Evolutionary conservation across 2,888 invertebrate species (phyloP), one percentile per base, ranked within the genome.

Genomic region (Silvanus unidentatus): DNA sequence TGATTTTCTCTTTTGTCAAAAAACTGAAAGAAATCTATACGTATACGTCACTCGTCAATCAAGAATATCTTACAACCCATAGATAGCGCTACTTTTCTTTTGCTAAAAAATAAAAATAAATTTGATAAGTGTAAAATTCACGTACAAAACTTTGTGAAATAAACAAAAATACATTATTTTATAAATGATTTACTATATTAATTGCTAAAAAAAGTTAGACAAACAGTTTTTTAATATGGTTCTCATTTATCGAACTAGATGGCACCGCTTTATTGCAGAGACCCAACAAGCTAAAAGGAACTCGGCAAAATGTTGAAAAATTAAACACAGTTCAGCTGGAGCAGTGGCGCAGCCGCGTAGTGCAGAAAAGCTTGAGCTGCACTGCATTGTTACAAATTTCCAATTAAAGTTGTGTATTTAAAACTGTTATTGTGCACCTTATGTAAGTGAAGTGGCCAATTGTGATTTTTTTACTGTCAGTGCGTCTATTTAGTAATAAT

Each of bases 331-430:
- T 55, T 49, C 38, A 39, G 55, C 49, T 50, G 56, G 52, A 52
- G 50, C 53, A 52, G 52, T 54, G 51, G 62, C 60, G 64, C 60
- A 61, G 57, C 50, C 54, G 57, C 57, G 56, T 56, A 30, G 22
- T 49, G 52, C 50, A 52, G 49, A 42, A 45, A 40, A 47, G 43
- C 38, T 46, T 45, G 15, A n/a, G 39, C 50, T 40, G 42, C 54
- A 52, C 53, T 64, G 57, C 60, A 61, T 62, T 62, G 61, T 64
- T 60, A 50, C 53, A 58, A n/a, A 13, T 37, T 37, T 37, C 10
- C 15, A 9, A 16, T 37, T 37, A 37, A 22, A 22, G 9, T 48
- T 53, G 47, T 48, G 42, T 39, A 42, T 45, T 50, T 50, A 48
- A 39, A 16, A 16, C 46, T 45, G 48, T 49, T 42, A 40, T 44